phyloP scores from a whole-genome alignment of 1,140 invertebrate species.

The Heliconius melpomene region DNA sequence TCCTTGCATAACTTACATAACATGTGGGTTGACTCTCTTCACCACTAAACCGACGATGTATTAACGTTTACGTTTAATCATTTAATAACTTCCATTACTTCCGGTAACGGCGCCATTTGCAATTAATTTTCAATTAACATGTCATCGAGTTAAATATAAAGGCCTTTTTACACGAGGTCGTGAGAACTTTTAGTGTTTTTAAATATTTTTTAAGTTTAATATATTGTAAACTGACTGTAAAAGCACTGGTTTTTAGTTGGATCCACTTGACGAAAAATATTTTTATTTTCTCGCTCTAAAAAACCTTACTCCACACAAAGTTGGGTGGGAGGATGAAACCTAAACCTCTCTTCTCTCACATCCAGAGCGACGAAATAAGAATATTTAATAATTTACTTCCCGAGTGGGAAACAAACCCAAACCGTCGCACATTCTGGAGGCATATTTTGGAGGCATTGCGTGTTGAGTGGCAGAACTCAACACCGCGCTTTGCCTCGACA shows the following conservation, averaged over 20 bases:
- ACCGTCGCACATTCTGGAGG: neutral
- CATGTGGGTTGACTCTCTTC: too few relatives aligned
- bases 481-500: too few relatives aligned
- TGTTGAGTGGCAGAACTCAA: too few relatives aligned
- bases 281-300: too few relatives aligned
- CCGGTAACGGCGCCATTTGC: conserved; percentile 24
- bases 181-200: neutral
- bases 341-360: neutral
- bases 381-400: neutral
- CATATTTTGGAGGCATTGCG: too few relatives aligned
- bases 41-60: neutral
- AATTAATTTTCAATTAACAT: conserved; percentile 19
- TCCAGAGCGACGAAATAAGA: neutral
- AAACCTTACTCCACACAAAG: neutral
- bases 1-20: too few relatives aligned
- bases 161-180: neutral
- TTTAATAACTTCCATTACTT: neutral
- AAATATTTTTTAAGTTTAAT: neutral
- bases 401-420: neutral
- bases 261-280: too few relatives aligned
- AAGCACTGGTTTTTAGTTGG: too few relatives aligned
- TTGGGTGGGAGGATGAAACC: neutral
- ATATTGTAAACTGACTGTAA: neutral
- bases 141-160: conserved; percentile 1
- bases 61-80: neutral